Evolutionary conservation across 2,888 invertebrate species (phyloP), one percentile per base, ranked within the genome.

Genomic region (Ceriagrion tenellum): DNA sequence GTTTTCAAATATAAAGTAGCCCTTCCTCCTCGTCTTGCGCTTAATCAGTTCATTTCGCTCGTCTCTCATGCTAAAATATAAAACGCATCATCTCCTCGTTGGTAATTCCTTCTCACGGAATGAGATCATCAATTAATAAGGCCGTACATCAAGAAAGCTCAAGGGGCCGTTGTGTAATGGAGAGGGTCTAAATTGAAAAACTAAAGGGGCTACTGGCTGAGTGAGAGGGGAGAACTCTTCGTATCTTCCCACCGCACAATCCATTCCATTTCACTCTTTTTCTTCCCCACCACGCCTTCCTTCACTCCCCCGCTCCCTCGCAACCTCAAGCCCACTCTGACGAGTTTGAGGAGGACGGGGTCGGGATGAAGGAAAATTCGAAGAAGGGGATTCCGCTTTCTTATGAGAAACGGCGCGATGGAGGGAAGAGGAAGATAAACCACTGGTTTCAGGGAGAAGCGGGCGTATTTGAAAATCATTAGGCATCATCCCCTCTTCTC

Each of bases 91-190:
- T 69, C 69, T 69, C 69, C n/a, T 8, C 69, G 8, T 26, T 23
- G 69, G 23, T 69, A 69, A 69, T n/a, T 69, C 69, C 26, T n/a
- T 69, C 69, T n/a, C n/a, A 69, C 26, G 69, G 69, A 69, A 69
- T 69, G 69, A 69, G 69, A n/a, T n/a, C 69, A 69, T 69, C 69
- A 69, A 69, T 69, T 69, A 69, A 69, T 69, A 69, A 69, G 26
- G 69, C 26, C 69, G 69, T 69, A 69, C 69, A 69, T 69, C 4
- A 69, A 69, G 69, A n/a, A 26, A 69, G 69, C 10, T 20, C 10
- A n/a, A 69, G 69, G 23, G 69, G 69, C 23, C 18, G 69, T 20
- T 69, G n/a, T 26, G 69, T 69, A 69, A 69, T 69, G 69, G n/a
- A 69, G 69, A 6, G 10, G 69, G 69, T 69, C 69, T 69, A 69